Base-by-base conservation (phyloP, 2,888 invertebrate species). In the Lithophane ornitopus region DNA sequence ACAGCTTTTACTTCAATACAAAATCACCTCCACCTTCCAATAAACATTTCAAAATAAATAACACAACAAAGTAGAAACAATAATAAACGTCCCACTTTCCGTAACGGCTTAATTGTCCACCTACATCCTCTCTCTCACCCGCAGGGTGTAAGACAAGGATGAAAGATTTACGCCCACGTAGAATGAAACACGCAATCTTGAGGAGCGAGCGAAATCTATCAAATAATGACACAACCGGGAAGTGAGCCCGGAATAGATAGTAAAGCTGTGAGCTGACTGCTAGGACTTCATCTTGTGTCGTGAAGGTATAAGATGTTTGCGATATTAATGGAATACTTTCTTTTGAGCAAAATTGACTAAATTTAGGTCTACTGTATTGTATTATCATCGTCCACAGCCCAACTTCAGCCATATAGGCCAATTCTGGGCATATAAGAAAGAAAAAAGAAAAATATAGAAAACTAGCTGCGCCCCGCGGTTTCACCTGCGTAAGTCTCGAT, bases 141-240 rank as follows among this genome's bases (percentile, higher is more conserved):
- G 0, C 19, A 14, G 44, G 69, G 41, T 39, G 79, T 72, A 59
- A 73, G 83, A 85, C 77, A 84, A 71, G 82, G 73, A 69, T 59
- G 56, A 68, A 80, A 76, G 76, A 79, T 83, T 82, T 56, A 84
- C 90, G 76, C 89, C 90, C 82, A 90, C 89, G 81, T 74, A 61
- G 67, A 75, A 66, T 73, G 70, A 61, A 84, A 80, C 89, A 90
- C 87, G 88, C 88, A 84, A 89, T 88, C 84, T 82, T 82, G 69
- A 83, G 85, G 82, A 81, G 76, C 82, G 77, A 82, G 78, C 76
- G 80, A 87, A 88, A 90, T 89, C 85, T 83, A 87, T 84, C 78
- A 87, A 86, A 84, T 86, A 87, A 81, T 85, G 89, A 89, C 84
- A 85, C 80, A 80, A 83, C 83, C 74, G 87, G 89, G 85, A 88